Evolutionary conservation across 2,113 vertebrate genomes (phyloP).

Genomic region (Meleagris gallopavo): DNA sequence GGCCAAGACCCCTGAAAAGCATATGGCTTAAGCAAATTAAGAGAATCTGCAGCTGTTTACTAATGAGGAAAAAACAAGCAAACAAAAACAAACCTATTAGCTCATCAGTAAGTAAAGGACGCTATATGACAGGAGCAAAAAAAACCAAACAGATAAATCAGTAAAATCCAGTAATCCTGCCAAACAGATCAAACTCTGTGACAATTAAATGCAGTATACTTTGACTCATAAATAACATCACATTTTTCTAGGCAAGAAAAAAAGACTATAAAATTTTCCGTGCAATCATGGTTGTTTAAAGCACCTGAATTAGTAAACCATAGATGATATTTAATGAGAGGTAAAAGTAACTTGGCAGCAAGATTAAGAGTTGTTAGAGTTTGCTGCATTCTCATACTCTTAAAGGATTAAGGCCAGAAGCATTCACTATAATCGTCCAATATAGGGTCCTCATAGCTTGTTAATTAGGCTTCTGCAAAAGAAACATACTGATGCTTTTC

Average conservation of each 20-base stretch:
- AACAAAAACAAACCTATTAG: conserved; percentile 45
- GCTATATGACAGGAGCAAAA: conserved; percentile 48
- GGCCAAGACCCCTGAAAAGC: conserved; percentile 30
- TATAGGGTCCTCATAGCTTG: neutral
- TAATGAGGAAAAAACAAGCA: conserved; percentile 47
- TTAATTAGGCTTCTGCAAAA: neutral
- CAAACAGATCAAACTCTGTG: conserved; percentile 55
- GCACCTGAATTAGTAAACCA: neutral
- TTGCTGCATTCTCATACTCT: neutral
- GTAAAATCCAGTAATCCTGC: conserved; percentile 46
- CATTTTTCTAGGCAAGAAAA: neutral
- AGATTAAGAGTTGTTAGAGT: neutral
- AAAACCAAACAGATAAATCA: conserved; percentile 71
- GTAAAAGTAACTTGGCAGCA: neutral
- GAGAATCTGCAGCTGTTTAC: conserved; percentile 18
- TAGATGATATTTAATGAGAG: neutral
- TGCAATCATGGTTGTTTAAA: neutral
- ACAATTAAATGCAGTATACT: conserved; percentile 14
- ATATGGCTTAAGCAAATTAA: conserved; percentile 59
- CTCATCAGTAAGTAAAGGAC: conserved; percentile 53
- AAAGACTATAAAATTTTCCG: neutral
- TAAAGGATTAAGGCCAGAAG: neutral
- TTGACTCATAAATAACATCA: neutral
- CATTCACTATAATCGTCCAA: neutral
- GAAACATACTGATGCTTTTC: neutral